Conservation (phyloP, 2,797 vertebrate species). For the Ataeniobius toweri region DNA sequence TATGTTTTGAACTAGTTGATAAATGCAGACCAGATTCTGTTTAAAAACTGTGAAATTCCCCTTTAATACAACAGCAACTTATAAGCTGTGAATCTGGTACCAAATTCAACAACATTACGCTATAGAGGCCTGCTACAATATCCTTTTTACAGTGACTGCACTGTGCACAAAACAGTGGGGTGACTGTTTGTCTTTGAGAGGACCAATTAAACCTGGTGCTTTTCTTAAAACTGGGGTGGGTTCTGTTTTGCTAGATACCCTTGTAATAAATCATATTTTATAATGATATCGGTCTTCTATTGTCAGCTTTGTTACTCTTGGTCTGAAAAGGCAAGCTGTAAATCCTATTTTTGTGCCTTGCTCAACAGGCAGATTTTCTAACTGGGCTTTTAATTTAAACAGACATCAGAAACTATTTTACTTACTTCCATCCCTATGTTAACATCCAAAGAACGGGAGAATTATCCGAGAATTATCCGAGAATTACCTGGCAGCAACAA, state of each 20-base stretch:
- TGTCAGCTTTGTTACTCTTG: neutral
- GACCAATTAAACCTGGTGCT: neutral
- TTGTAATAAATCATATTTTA: neutral
- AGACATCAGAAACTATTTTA: neutral
- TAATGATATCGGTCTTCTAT: neutral
- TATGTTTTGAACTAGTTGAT: no score
- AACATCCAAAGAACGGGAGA: neutral
- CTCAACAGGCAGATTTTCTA: neutral
- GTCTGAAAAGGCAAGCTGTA: neutral
- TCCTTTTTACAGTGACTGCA: neutral
- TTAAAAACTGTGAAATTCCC: neutral
- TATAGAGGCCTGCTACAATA: neutral
- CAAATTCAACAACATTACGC: neutral
- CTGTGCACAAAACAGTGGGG: neutral
- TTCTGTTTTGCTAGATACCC: neutral
- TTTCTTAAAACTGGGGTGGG: neutral
- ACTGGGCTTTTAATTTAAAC: neutral
- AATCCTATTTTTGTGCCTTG: neutral
- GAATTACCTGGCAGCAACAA: neutral
- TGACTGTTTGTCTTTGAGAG: neutral
- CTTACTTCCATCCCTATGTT: neutral
- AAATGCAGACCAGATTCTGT: neutral
- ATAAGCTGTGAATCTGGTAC: neutral
- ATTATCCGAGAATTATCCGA: neutral
- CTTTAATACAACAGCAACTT: neutral